Conservation (phyloP, 2,888 invertebrate genomes). For the Caenorhabditis sp. region DNA sequence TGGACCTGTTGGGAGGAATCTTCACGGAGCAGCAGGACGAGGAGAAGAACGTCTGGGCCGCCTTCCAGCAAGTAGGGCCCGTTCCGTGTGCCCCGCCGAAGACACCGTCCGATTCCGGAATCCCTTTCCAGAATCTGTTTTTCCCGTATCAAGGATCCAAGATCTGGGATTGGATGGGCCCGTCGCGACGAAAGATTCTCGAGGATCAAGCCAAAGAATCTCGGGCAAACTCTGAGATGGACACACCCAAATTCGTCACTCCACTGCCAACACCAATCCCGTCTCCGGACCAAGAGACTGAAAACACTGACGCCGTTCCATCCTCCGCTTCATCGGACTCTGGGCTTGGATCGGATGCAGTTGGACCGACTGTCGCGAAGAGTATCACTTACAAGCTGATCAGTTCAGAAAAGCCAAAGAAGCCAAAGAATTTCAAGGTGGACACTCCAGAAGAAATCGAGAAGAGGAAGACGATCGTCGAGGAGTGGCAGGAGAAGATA, state of each 20-base stretch:
- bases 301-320: background rate
- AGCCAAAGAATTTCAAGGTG: background rate
- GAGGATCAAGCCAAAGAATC: background rate
- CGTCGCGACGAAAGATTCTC: background rate
- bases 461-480: constrained; percentile 1
- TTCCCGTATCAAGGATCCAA: background rate
- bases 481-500: constrained; percentile 9
- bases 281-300: no score
- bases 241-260: background rate
- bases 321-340: background rate
- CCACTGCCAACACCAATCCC: background rate
- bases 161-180: constrained; percentile 8
- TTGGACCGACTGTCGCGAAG: background rate
- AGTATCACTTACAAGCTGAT: background rate
- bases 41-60: background rate
- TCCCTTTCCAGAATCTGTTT: background rate
- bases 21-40: no score
- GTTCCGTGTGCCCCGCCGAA: background rate
- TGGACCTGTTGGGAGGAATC: background rate
- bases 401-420: background rate
- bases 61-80: background rate
- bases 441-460: background rate
- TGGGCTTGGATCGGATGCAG: background rate
- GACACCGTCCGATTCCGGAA: background rate
- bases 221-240: background rate